Percentiles rank a stretch among this genome's conserved stretches.
Conservation (phyloP, 2,888 invertebrate species). For the Cheilosia scutellata region DNA sequence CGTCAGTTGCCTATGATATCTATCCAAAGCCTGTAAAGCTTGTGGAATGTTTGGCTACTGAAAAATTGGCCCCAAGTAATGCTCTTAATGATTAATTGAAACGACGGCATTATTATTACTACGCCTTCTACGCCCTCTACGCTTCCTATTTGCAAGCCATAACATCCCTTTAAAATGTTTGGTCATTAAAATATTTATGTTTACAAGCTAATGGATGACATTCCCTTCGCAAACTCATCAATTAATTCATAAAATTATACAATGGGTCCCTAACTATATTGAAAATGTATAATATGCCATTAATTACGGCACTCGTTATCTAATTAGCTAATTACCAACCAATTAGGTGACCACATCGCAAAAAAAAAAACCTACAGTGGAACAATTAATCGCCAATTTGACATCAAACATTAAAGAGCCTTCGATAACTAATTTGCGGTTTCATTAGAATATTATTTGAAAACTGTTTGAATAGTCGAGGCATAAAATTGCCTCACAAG, state of each 20-base stretch:
- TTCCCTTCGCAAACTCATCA: constrained; percentile 20
- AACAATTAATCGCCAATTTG: constrained; percentile 54
- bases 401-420: constrained; percentile 37
- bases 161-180: too few species aligned
- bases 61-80: too few species aligned
- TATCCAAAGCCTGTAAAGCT: too few species aligned
- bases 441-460: constrained; percentile 12
- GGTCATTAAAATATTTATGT: too few species aligned
- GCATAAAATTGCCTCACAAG: background rate
- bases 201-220: background rate
- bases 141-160: too few species aligned
- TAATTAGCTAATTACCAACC: constrained; percentile 54
- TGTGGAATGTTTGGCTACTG: too few species aligned
- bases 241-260: constrained; percentile 48
- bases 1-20: too few species aligned
- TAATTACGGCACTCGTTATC: constrained; percentile 54
- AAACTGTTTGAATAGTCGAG: constrained; percentile 19
- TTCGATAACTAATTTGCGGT: constrained; percentile 24
- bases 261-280: constrained; percentile 39
- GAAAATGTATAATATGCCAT: constrained; percentile 46
- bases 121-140: too few species aligned
- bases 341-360: constrained; percentile 28
- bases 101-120: too few species aligned
- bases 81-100: too few species aligned
- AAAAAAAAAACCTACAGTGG: constrained; percentile 27